Base-by-base conservation (phyloP, 2,888 invertebrate species). In the Endotricha flammealis region DNA sequence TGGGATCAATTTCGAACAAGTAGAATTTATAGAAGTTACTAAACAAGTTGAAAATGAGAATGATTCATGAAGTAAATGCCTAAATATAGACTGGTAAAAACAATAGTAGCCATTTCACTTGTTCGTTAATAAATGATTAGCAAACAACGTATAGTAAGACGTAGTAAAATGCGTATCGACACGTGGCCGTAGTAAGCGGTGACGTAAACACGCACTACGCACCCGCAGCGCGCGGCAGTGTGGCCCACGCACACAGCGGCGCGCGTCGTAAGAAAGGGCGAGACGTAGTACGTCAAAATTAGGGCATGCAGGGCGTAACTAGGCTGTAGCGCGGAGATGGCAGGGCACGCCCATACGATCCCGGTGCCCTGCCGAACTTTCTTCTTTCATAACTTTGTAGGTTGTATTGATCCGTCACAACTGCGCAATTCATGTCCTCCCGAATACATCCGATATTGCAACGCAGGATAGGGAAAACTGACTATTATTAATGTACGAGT, bases 281-380 rank as follows among this genome's bases (percentile, higher is more conserved):
- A 53, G 55, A 60, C 63, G 61, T 63, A 68, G 67, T 67, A 74
- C 71, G 68, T 73, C 79, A 80, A 77, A 85, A 85, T 83, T 85
- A 85, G 85, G 83, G 81, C 85, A 85, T 83, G 77, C 79, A 81
- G 70, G 80, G 81, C 76, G 82, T 77, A 83, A 78, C 82, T 82
- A 83, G 83, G 83, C 79, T 80, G 79, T 73, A 80, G 74, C 73
- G 64, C 67, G 78, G 78, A 63, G 64, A 80, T 76, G 73, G 71
- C 63, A 65, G 71, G 75, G 70, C 70, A 69, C 81, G 77, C 80
- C 81, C 80, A 72, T 69, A 68, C 76, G 73, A 72, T 70, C 74
- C 75, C 78, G 77, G 73, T 73, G 76, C 80, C 79, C 74, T 78
- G 76, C 79, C 79, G 72, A 83, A 85, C 72, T 85, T 82, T 75